Percentiles rank a stretch among this genome's conserved stretches.
Conservation (phyloP, 2,888 invertebrate species). For the Dicycla oo region DNA sequence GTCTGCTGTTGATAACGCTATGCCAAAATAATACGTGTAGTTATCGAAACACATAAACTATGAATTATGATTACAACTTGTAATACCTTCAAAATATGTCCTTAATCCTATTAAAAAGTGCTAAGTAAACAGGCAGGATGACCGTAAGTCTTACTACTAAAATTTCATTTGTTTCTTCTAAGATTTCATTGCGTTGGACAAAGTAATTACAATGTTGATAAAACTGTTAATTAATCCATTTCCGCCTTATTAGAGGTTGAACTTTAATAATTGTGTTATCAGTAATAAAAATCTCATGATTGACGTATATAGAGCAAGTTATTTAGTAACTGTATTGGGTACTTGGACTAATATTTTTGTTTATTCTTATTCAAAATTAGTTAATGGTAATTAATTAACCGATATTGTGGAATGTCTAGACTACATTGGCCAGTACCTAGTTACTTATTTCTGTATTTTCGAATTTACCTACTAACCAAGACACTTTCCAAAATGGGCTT, state of each 20-base stretch:
- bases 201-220: constrained; percentile 44
- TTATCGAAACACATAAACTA: constrained; percentile 11
- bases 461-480: constrained; percentile 24
- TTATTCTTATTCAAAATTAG: background rate
- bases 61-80: constrained; percentile 29
- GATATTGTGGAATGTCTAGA: background rate
- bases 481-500: constrained; percentile 12
- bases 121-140: constrained; percentile 50
- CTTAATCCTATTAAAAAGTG: constrained; percentile 26
- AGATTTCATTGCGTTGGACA: constrained; percentile 29
- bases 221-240: constrained; percentile 16
- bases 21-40: constrained; percentile 19
- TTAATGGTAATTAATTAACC: constrained; percentile 13
- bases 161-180: constrained; percentile 18
- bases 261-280: constrained; percentile 18
- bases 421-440: background rate
- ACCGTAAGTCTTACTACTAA: constrained; percentile 54
- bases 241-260: constrained; percentile 1
- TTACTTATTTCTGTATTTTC: background rate
- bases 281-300: background rate
- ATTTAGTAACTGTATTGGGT: background rate
- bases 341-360: constrained; percentile 6
- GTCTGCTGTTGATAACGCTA: constrained; percentile 6
- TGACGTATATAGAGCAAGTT: background rate
- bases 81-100: constrained; percentile 38